A percentile compares a stretch with the other conserved stretches of the same genome.
Evolutionary conservation across 92 coral and sea anemone genomes (phyloP).

Genomic region (Porites rus): DNA sequence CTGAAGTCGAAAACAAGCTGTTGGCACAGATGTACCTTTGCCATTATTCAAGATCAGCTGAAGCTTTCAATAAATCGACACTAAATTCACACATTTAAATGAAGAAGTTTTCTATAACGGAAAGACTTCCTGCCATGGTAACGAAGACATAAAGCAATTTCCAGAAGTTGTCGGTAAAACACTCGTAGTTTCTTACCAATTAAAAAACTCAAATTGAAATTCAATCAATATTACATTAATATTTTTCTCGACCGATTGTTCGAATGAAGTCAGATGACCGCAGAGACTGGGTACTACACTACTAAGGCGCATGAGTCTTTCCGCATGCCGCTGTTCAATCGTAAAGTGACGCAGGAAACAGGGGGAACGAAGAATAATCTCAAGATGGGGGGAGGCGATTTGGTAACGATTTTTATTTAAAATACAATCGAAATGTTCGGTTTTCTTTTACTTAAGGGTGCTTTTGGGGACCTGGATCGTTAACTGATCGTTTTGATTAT

Average conservation of each 20-base stretch:
- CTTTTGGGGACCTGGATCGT: not conserved
- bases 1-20: not conserved
- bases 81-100: not conserved
- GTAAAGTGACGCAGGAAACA: not conserved
- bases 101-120: not conserved
- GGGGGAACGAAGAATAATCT: not conserved
- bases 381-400: conserved; percentile 99
- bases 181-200: conserved; percentile 1
- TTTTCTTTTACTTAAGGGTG: not conserved
- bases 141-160: conserved; percentile 35
- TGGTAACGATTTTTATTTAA: conserved; percentile 70
- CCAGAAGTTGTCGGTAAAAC: not conserved
- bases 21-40: not conserved
- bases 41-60: not conserved
- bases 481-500: not conserved
- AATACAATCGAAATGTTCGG: not conserved
- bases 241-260: not conserved
- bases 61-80: not conserved
- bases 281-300: conserved; percentile 15
- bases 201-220: conserved; percentile 5
- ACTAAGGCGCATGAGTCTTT: conserved; percentile 2
- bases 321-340: not conserved
- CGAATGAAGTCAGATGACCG: not conserved
- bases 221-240: not conserved
- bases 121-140: conserved; percentile 35